Conservation (phyloP, 2,888 invertebrate species). For the Agrotis segetum region DNA sequence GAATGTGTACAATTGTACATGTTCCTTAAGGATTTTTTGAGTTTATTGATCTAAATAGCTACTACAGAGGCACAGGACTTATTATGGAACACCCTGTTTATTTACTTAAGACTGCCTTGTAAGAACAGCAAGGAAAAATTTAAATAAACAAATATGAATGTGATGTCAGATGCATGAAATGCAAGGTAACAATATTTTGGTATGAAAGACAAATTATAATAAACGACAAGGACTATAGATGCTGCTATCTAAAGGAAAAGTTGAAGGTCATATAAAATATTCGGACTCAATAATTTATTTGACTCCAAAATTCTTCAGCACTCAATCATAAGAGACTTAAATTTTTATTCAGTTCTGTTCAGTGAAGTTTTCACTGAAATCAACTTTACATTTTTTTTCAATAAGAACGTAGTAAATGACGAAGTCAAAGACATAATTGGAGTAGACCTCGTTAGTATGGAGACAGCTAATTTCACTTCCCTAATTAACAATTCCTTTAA, state of each 20-base stretch:
- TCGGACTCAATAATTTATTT: conserved; percentile 5
- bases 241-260: conserved; percentile 27
- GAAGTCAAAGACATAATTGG: conserved; percentile 16
- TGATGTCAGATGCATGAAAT: conserved; percentile 28
- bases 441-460: conserved; percentile 36
- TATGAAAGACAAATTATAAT: conserved; percentile 2
- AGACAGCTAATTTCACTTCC: conserved; percentile 55
- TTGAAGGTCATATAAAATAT: conserved; percentile 31
- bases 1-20: no score
- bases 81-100: neutral
- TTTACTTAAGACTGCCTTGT: neutral
- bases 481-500: conserved; percentile 48
- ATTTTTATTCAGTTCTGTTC: neutral
- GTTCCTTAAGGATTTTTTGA: no score
- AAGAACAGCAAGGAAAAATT: conserved; percentile 37
- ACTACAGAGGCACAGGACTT: no score
- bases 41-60: no score
- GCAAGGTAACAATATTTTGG: conserved; percentile 37
- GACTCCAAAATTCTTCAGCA: neutral
- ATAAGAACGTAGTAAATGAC: conserved; percentile 24
- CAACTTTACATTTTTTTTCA: conserved; percentile 6
- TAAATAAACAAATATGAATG: conserved; percentile 19
- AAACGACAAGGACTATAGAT: conserved; percentile 31
- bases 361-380: conserved; percentile 1
- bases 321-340: neutral